phyloP scores from a whole-genome alignment of 2,797 vertebrate species.

The Melopsittacus undulatus region DNA sequence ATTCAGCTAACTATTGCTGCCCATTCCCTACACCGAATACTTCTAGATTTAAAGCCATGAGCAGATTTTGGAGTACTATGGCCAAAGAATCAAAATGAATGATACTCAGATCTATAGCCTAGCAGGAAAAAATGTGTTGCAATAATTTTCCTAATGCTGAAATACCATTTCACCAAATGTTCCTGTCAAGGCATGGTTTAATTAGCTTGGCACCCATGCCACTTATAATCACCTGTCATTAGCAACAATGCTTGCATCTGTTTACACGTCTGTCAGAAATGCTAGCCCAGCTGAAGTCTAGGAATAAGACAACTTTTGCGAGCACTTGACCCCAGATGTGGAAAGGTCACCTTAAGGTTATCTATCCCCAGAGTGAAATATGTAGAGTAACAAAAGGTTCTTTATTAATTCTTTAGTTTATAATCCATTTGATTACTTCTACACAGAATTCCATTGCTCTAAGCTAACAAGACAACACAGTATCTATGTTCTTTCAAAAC shows the following conservation, averaged over 20 bases:
- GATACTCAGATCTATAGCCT: constrained; percentile 79
- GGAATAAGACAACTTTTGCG: constrained; percentile 68
- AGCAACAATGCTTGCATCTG: constrained; percentile 92
- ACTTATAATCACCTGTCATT: constrained; percentile 99
- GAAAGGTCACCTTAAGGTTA: constrained; percentile 69
- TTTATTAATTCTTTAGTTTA: neutral
- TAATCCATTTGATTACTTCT: neutral
- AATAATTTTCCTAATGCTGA: constrained; percentile 87
- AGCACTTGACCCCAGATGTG: constrained; percentile 71
- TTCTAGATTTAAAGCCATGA: constrained; percentile 3
- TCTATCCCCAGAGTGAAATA: neutral
- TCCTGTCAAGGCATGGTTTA: constrained; percentile 94
- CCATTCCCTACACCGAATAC: neutral
- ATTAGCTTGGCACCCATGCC: constrained; percentile 93
- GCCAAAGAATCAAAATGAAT: constrained; percentile 82
- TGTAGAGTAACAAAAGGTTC: neutral
- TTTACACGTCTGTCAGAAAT: constrained; percentile 91
- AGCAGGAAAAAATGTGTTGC: constrained; percentile 80
- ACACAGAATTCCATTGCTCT: neutral
- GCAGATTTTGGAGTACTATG: constrained; percentile 62
- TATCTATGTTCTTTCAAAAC: neutral
- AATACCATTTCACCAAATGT: constrained; percentile 90
- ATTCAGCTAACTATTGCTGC: neutral
- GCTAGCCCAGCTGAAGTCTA: constrained; percentile 72
- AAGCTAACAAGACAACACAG: neutral